Conservation (phyloP, 1,140 invertebrate species). For the Heliconius hewitsoni region DNA sequence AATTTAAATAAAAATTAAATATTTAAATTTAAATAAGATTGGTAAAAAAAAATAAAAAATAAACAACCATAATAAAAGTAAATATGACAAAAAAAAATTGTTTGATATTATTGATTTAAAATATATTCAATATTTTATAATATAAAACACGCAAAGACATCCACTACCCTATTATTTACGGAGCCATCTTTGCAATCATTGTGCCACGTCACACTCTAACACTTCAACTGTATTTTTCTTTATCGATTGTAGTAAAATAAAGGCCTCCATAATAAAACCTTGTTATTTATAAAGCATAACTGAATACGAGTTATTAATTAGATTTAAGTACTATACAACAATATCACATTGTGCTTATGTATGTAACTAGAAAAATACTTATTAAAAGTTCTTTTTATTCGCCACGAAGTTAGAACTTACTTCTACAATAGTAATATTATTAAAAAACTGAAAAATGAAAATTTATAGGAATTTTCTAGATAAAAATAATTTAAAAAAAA, state of each 20-base stretch:
- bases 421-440: too few relatives aligned
- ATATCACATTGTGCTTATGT: background rate
- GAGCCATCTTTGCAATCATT: background rate
- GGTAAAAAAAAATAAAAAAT: too few relatives aligned
- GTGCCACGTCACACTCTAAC: background rate
- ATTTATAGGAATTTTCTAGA: too few relatives aligned
- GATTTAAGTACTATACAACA: background rate
- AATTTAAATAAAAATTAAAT: too few relatives aligned
- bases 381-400: too few relatives aligned
- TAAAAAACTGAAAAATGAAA: too few relatives aligned
- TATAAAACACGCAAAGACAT: background rate
- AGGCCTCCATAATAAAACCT: background rate
- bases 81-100: too few relatives aligned
- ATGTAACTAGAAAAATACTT: background rate
- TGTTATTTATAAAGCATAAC: background rate
- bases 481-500: too few relatives aligned
- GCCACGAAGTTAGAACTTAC: too few relatives aligned
- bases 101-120: background rate
- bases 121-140: background rate
- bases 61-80: too few relatives aligned
- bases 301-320: background rate
- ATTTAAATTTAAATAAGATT: too few relatives aligned
- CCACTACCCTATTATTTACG: background rate
- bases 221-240: background rate
- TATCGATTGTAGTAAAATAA: slow-evolving; percentile 13